Evolutionary conservation across 2,888 invertebrate genomes (phyloP).

Genomic region (Campoplex nolae): DNA sequence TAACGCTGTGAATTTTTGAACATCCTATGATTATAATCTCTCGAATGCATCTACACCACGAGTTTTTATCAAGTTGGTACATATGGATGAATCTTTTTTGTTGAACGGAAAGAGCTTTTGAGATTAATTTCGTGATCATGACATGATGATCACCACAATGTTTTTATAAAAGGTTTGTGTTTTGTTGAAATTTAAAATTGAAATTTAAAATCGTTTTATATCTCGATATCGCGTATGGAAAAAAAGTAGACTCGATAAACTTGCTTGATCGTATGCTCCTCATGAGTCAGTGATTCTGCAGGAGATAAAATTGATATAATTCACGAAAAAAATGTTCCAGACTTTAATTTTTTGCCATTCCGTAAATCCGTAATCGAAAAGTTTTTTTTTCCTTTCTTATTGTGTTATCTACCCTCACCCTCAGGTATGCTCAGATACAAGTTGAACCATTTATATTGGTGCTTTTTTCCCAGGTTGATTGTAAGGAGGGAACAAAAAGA

Average conservation of each 20-base stretch:
- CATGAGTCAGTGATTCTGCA: neutral
- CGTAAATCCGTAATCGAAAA: conserved; percentile 73
- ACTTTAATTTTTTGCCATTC: conserved; percentile 65
- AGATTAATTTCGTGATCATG: neutral
- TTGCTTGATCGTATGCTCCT: neutral
- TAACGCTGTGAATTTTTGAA: neutral
- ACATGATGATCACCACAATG: neutral
- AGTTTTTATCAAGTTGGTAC: neutral
- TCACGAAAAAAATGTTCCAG: neutral
- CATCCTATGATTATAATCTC: neutral
- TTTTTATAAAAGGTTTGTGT: neutral
- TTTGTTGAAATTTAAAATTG: neutral
- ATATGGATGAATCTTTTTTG: neutral
- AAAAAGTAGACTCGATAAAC: neutral
- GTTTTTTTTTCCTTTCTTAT: conserved; percentile 46
- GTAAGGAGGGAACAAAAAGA: conserved; percentile 35
- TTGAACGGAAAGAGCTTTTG: neutral
- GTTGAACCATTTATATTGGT: conserved; percentile 26
- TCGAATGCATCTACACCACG: neutral
- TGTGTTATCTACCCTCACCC: neutral
- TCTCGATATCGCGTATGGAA: neutral
- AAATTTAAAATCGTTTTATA: neutral
- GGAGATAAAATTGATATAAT: neutral
- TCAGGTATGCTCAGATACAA: neutral
- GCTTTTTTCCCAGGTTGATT: neutral